phyloP scores from a whole-genome alignment of 2,888 invertebrate genomes.

The Eurois occulta region DNA sequence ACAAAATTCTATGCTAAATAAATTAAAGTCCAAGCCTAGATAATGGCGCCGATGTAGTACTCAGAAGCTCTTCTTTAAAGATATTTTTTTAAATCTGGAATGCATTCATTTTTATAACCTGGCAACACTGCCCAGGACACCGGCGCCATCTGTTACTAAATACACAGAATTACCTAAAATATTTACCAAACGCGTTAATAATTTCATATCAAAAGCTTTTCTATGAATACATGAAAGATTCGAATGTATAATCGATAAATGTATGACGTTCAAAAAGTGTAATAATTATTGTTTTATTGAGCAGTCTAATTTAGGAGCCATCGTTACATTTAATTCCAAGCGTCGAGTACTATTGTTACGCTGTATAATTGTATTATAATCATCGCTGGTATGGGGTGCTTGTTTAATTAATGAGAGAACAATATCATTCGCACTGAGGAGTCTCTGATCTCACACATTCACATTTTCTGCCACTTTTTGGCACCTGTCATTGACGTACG shows the following conservation, averaged over 20 bases:
- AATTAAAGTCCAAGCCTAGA: constrained; percentile 74
- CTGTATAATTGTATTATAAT: constrained; percentile 54
- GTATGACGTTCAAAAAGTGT: constrained; percentile 62
- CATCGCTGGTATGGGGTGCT: constrained; percentile 65
- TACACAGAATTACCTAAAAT: constrained; percentile 61
- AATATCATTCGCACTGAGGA: constrained; percentile 60
- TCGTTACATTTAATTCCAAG: constrained; percentile 71
- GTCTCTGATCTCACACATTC: constrained; percentile 64
- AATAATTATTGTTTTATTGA: constrained; percentile 64
- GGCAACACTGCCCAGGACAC: constrained; percentile 68
- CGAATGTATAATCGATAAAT: constrained; percentile 67
- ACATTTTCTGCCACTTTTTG: constrained; percentile 54
- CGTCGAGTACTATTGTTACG: constrained; percentile 64
- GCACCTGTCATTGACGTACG: constrained; percentile 35
- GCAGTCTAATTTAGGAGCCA: constrained; percentile 76
- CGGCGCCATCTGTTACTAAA: constrained; percentile 60
- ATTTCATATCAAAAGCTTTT: constrained; percentile 74
- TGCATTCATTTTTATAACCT: constrained; percentile 81
- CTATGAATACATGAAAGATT: constrained; percentile 68
- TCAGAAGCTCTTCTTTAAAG: constrained; percentile 70
- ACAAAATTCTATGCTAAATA: constrained; percentile 79
- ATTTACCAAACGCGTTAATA: constrained; percentile 65
- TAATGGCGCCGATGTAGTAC: constrained; percentile 64
- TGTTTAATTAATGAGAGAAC: constrained; percentile 45
- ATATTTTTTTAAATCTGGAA: constrained; percentile 78